These are phyloP conservation scores for Teleiodes luculella DNA, from an alignment of 2,888 invertebrate genomes.

Conservation along the genomic window DNA sequence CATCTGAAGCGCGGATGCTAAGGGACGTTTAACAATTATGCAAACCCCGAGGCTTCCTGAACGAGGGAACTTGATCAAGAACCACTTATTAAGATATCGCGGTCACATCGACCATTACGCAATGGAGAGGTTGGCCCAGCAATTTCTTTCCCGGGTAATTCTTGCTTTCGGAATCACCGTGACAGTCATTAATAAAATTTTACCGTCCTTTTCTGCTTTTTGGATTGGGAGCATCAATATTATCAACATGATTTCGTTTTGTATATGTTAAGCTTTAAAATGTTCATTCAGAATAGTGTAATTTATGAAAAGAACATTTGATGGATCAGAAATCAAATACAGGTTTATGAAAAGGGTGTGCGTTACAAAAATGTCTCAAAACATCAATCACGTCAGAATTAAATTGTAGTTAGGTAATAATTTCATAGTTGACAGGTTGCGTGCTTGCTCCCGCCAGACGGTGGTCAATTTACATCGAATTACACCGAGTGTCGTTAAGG, in stretches of 20 bases:
- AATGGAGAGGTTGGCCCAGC: constrained; percentile 40
- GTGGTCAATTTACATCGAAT: constrained; percentile 74
- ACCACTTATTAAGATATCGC: constrained; percentile 74
- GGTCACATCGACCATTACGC: constrained; percentile 67
- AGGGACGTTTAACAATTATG: constrained; percentile 65
- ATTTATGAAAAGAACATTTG: too few relatives aligned
- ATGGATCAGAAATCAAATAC: too few relatives aligned
- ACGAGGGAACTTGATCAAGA: constrained; percentile 62
- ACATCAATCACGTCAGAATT: constrained; percentile 63
- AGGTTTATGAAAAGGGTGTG: constrained; percentile 6
- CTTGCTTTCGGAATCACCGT: constrained; percentile 50
- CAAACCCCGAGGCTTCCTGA: constrained; percentile 49
- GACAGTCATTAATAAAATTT: constrained; percentile 65
- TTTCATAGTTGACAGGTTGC: constrained; percentile 76
- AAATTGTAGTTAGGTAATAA: constrained; percentile 65
- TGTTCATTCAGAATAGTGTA: too few relatives aligned
- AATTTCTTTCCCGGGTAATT: constrained; percentile 55
- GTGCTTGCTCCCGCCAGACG: constrained; percentile 56
- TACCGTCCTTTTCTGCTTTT: constrained; percentile 53
- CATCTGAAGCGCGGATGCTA: constrained; percentile 28
- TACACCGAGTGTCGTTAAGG: constrained; percentile 71
- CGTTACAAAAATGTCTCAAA: constrained; percentile 32
- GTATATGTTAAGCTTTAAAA: too few relatives aligned
- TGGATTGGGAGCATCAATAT: constrained; percentile 55
- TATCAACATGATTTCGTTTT: constrained; percentile 41